A percentile compares a stretch with the other conserved stretches of the same genome.
Conservation (phyloP, 2,113 vertebrate genomes). For the Desmodus rotundus region DNA sequence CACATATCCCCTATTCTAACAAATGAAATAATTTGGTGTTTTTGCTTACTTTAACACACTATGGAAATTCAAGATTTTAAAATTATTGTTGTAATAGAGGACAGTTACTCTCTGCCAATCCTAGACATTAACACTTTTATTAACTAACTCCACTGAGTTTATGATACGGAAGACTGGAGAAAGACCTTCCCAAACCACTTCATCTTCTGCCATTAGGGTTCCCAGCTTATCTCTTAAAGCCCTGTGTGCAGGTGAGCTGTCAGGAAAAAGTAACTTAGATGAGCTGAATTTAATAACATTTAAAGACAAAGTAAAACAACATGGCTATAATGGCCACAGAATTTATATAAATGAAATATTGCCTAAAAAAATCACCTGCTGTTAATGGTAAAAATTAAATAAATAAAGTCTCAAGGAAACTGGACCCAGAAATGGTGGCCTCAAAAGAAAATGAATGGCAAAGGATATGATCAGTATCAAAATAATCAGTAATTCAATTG, state of each 20-base stretch:
- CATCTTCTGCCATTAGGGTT: not conserved
- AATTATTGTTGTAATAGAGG: not conserved
- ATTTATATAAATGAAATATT: not conserved
- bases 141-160: not conserved
- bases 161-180: not conserved
- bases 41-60: not conserved
- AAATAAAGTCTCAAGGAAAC: not conserved
- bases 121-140: not conserved
- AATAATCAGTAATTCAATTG: not conserved
- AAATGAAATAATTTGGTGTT: conserved; percentile 9
- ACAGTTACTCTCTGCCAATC: not conserved
- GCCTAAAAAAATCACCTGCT: not conserved
- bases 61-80: not conserved
- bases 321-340: not conserved
- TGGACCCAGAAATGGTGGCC: not conserved
- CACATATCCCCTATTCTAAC: not conserved
- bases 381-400: not conserved
- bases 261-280: not conserved
- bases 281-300: not conserved
- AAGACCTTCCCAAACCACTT: not conserved
- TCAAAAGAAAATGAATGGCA: not conserved
- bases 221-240: not conserved
- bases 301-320: not conserved
- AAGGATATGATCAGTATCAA: not conserved
- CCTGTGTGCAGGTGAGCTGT: not conserved